A percentile compares a stretch with the other conserved stretches of the same genome.
Evolutionary conservation across 2,888 invertebrate genomes (phyloP).

Genomic region (Himalopsyche anomala): DNA sequence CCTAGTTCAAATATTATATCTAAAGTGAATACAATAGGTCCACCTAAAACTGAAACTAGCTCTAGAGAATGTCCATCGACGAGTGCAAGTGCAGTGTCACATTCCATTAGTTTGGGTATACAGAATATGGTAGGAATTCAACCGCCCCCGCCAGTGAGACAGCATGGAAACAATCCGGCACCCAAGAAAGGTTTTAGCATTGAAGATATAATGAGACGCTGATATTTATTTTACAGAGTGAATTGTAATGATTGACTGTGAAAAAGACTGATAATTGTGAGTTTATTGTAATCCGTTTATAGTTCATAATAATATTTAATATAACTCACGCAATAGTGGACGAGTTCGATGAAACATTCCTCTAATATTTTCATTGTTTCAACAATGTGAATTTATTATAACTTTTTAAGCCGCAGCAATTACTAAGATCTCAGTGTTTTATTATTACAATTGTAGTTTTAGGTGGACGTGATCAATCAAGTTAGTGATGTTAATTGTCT

Average conservation of each 20-base stretch:
- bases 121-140: slow-evolving; percentile 77
- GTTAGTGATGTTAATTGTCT: slow-evolving; percentile 58
- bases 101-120: slow-evolving; percentile 74
- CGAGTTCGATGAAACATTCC: slow-evolving; percentile 1
- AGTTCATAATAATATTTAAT: slow-evolving; percentile 1
- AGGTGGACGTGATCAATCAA: slow-evolving; percentile 59
- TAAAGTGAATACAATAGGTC: slow-evolving; percentile 68
- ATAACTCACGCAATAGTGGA: not conserved
- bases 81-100: slow-evolving; percentile 68
- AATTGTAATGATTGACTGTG: slow-evolving; percentile 49
- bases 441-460: slow-evolving; percentile 57
- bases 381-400: slow-evolving; percentile 27
- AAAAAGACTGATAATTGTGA: slow-evolving; percentile 54
- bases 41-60: slow-evolving; percentile 65
- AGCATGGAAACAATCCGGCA: slow-evolving; percentile 68
- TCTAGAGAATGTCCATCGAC: slow-evolving; percentile 66
- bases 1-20: slow-evolving; percentile 72
- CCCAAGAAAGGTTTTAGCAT: slow-evolving; percentile 92
- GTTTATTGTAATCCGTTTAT: slow-evolving; percentile 31
- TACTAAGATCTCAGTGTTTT: slow-evolving; percentile 63
- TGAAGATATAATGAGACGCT: slow-evolving; percentile 93
- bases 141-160: slow-evolving; percentile 77
- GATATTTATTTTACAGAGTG: slow-evolving; percentile 68
- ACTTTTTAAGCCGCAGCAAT: slow-evolving; percentile 49
- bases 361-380: slow-evolving; percentile 27